Base-by-base conservation (phyloP, 2,113 vertebrate genomes). In the Festucalex cinctus region DNA sequence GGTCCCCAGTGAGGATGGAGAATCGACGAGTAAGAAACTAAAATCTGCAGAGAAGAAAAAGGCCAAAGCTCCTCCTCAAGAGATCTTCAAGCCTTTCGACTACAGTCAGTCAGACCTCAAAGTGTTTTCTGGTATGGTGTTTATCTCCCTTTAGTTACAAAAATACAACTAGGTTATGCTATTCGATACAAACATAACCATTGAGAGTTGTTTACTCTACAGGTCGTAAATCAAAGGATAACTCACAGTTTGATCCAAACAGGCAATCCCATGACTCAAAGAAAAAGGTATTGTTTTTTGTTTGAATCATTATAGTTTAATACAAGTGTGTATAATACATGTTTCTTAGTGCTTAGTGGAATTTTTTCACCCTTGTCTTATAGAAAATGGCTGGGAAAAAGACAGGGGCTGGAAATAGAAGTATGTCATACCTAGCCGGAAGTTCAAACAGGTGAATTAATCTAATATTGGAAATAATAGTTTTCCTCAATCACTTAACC, bases 31-130 rank as follows among this genome's bases (percentile, higher is more conserved):
- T 41, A 94, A 92, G 75, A 97, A 97, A 76, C 74, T 87, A 60
- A 96, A 93, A 83, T 57, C 63, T 4, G 56, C 81, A 16, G 89
- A 91, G 79, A 90, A 89, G 36, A 46, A 86, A 0, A 83, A 88
- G 41, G 72, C 79, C 0, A 88, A 87, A 3, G 22, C 74, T 0
- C 37, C 88, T 0, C 77, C 85, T 20, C 79, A 89, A 10, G 77
- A 78, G 1, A 44, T 16, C 74, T 97, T 98, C 39, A 93, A 90
- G 7, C 95, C 97, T 1, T 98, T 93, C 0, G 94, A 99, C 90
- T 99, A 99, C 89, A 96, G 91, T 86, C 92, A 94, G 77, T 93
- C 95, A 2, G 90, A 94, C 82, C 92, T 98, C 76, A 94, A 93
- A 83, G 91, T 94, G 61, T 99, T 98, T 85, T 86, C 94, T 53